These are phyloP conservation scores for Ormyrus thymus DNA, from an alignment of 2,888 invertebrate species.

Conservation along the genomic window DNA sequence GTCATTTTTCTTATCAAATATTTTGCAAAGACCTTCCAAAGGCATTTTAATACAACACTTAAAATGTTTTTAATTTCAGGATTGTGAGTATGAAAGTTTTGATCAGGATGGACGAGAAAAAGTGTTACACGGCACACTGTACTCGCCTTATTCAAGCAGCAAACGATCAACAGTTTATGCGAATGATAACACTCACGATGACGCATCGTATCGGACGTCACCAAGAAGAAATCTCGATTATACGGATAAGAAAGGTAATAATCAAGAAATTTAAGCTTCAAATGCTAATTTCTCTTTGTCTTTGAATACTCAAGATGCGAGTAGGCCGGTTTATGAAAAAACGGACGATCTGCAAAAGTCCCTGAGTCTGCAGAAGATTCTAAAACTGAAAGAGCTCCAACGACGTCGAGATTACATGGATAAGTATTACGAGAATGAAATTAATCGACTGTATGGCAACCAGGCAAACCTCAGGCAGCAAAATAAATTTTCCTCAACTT, in stretches of 20 bases:
- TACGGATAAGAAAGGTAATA: slow-evolving; percentile 6
- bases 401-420: slow-evolving; percentile 62
- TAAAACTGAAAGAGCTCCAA: slow-evolving; percentile 63
- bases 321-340: no score
- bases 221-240: slow-evolving; percentile 19
- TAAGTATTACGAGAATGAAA: slow-evolving; percentile 64
- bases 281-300: no score
- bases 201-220: not conserved
- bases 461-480: slow-evolving; percentile 25
- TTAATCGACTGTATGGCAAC: slow-evolving; percentile 63
- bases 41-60: not conserved
- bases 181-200: not conserved
- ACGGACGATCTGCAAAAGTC: slow-evolving; percentile 52
- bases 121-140: not conserved
- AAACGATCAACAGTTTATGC: not conserved
- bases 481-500: not conserved
- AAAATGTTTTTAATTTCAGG: slow-evolving; percentile 16
- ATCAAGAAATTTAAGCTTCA: no score
- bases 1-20: not conserved
- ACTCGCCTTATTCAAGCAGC: slow-evolving; percentile 8
- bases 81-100: not conserved
- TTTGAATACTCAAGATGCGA: no score
- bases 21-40: not conserved
- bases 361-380: slow-evolving; percentile 59
- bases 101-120: slow-evolving; percentile 1